Base-by-base conservation (phyloP, 2,888 invertebrate species). In the Dusona sp. region DNA sequence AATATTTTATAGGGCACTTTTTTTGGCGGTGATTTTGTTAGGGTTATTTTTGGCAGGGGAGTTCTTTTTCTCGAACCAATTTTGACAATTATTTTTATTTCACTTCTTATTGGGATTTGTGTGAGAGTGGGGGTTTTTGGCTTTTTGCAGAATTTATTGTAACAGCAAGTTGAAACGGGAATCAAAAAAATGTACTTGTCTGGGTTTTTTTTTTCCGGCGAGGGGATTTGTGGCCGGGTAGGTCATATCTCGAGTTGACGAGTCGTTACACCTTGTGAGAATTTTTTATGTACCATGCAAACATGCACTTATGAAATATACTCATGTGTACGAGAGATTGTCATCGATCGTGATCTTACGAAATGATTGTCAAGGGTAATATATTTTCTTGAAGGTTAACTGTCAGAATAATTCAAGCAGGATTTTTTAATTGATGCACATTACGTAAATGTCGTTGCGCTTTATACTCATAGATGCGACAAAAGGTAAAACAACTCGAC, bases 181-280 rank as follows among this genome's bases (percentile, higher is more conserved):
- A n/a, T n/a, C n/a, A n/a, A n/a, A n/a, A n/a, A n/a, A n/a, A n/a
- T n/a, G n/a, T n/a, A n/a, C n/a, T n/a, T n/a, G n/a, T n/a, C n/a
- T n/a, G n/a, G n/a, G n/a, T n/a, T n/a, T n/a, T n/a, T n/a, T n/a
- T n/a, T n/a, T n/a, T n/a, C n/a, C n/a, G n/a, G n/a, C n/a, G n/a
- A n/a, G n/a, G n/a, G n/a, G n/a, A n/a, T n/a, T n/a, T n/a, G n/a
- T n/a, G n/a, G n/a, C n/a, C n/a, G n/a, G n/a, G n/a, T n/a, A 54
- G 84, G 70, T 77, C 84, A 77, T 72, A 80, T 57, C 54, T 51
- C 75, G 54, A 72, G 75, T 72, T 77, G 70, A 80, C 68, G 68
- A 80, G 68, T 61, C 75, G 70, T 65, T 72, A 80, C 70, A 70
- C 68, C 77, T 65, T 65, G 68, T 45, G 16, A 61, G 22, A 65